Evolutionary conservation across 1,140 invertebrate species (phyloP), one percentile per base, ranked within the genome.

Genomic region (Aphis gossypii): DNA sequence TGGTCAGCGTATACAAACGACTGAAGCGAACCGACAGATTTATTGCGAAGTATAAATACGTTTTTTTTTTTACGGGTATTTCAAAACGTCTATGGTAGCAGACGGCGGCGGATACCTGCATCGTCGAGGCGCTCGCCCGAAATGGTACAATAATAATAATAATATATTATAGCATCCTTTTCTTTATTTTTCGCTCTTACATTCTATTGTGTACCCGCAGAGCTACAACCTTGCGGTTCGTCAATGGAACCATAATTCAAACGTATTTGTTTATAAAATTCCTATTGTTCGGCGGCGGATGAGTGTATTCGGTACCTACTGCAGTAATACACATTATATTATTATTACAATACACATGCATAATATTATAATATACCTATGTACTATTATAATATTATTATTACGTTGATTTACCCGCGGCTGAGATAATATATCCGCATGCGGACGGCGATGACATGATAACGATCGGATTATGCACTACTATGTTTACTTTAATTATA

Each of bases 191-290:
- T 76, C 60, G 14, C 60, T 76, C 60, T 76, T n/a, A 6, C 60
- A 6, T 14, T 76, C 60, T 76, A 76, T 76, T 76, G 60, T 76
- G 60, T 35, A n/a, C 5, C 60, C n/a, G 30, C 60, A 18, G 60
- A 76, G 11, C 60, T 76, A 76, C 60, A 87, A 48, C 44, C 25
- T 87, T 48, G 25, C 41, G 11, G 44, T 86, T 86, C 83, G 41
- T 86, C 83, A 86, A 86, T 44, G 83, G 83, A 86, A 86, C 83
- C 38, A 86, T 44, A 86, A 86, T 86, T 86, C 83, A 86, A 86
- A 38, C 46, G 86, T 48, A 48, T 48, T 87, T 38, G 86, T 48
- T 48, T 41, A 35, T n/a, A 30, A 87, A 88, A 88, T 21, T 88
- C 21, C 86, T 51, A 88, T 88, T 88, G 86, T 88, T 88, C 86